phyloP scores from a whole-genome alignment of 1,140 invertebrate species.

The Phocides pigmalion region DNA sequence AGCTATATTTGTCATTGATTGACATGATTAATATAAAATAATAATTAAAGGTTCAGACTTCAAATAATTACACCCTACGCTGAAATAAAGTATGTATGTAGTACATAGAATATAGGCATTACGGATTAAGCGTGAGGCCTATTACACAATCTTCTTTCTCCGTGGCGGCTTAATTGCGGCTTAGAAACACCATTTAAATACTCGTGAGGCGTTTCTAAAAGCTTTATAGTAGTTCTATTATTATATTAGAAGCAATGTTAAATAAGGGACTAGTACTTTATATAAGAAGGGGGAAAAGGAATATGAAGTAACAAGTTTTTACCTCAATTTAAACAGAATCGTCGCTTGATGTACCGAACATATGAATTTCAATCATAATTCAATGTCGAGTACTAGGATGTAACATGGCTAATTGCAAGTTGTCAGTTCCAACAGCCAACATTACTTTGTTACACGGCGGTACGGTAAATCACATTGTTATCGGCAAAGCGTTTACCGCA shows the following conservation, averaged over 20 bases:
- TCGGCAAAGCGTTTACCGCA: not conserved
- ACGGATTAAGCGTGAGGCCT: not conserved
- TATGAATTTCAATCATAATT: not conserved
- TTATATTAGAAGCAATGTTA: too few relatives aligned
- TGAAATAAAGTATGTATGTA: not conserved
- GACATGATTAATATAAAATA: too few relatives aligned
- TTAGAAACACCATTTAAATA: slow-evolving; percentile 1
- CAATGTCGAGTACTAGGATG: not conserved
- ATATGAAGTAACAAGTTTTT: too few relatives aligned
- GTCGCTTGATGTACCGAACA: too few relatives aligned
- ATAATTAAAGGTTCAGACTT: too few relatives aligned
- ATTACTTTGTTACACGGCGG: not conserved
- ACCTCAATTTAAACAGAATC: too few relatives aligned
- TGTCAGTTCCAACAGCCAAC: too few relatives aligned
- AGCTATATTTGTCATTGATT: too few relatives aligned
- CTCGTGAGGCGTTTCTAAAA: not conserved
- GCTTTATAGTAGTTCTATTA: not conserved
- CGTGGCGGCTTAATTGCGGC: not conserved
- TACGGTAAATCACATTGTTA: not conserved
- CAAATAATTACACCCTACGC: not conserved
- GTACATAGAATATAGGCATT: not conserved
- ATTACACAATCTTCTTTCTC: not conserved
- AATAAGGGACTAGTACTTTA: too few relatives aligned
- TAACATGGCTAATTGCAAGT: not conserved
- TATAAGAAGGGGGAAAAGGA: too few relatives aligned